A percentile compares a stretch with the other conserved stretches of the same genome.
phyloP scores from a whole-genome alignment of 2,797 vertebrate species.

The Phyllotis vaccarum region DNA sequence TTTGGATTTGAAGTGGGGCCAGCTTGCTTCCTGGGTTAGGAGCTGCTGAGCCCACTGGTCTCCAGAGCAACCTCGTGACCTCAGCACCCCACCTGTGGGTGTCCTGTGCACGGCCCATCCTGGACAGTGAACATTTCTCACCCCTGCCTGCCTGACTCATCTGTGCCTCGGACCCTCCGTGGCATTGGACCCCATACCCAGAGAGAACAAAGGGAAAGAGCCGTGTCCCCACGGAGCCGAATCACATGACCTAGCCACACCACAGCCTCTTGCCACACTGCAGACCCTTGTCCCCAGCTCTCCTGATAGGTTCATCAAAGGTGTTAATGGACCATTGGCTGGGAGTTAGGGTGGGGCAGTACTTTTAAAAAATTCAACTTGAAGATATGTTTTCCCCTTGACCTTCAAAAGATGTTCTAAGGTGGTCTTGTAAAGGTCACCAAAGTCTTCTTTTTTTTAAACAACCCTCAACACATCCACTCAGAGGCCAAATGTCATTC shows the following conservation, averaged over 20 bases:
- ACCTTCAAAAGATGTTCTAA: constrained; percentile 60
- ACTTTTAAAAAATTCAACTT: constrained; percentile 73
- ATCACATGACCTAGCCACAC: constrained; percentile 88
- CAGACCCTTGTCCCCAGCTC: not conserved
- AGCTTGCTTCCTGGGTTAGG: constrained; percentile 98
- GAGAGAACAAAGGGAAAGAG: constrained; percentile 63
- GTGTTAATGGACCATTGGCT: not conserved
- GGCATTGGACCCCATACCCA: constrained; percentile 24
- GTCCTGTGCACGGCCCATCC: constrained; percentile 96
- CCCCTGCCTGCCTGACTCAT: constrained; percentile 66
- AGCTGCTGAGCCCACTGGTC: constrained; percentile 88
- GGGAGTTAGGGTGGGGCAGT: not conserved
- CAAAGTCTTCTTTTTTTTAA: not conserved
- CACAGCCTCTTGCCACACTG: constrained; percentile 37
- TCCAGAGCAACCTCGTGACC: constrained; percentile 96
- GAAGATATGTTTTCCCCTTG: constrained; percentile 74
- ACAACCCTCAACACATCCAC: constrained; percentile 60
- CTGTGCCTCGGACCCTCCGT: constrained; percentile 50
- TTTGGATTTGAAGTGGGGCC: constrained; percentile 99
- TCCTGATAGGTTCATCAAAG: no score
- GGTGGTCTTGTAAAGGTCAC: constrained; percentile 20
- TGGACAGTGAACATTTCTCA: constrained; percentile 87
- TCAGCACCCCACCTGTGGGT: constrained; percentile 93
- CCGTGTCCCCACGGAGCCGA: constrained; percentile 78
- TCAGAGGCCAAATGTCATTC: constrained; percentile 79